Base-by-base conservation (phyloP, 2,797 vertebrate genomes). In the Mus spretus region DNA sequence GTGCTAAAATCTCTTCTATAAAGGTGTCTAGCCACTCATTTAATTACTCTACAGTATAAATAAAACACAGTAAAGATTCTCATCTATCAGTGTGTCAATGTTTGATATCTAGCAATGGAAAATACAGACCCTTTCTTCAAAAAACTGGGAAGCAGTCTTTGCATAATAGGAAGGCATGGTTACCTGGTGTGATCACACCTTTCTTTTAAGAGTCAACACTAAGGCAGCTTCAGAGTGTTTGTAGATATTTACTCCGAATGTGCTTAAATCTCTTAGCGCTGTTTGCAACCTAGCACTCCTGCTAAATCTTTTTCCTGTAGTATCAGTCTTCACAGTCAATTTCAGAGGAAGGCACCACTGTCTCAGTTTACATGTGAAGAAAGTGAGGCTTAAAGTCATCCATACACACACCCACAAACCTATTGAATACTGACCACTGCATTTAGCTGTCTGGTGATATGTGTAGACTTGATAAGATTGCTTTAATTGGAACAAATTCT, bases 171-270 rank as follows among this genome's bases (percentile, higher is more conserved):
- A 82, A 90, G 20, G 1, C 13, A n/a, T 80, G 4, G 2, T 31
- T 79, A 78, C 8, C n/a, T 88, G 31, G 24, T 34, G 57, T 70
- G n/a, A 88, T 47, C 59, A 90, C 2, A 86, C 13, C 34, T 93
- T 96, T 84, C 31, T 14, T 89, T 90, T 24, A 78, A 90, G 53
- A 53, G 70, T 83, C 26, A 63, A 3, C 63, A 74, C 57, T 91
- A 37, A 77, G 22, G 40, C 93, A 67, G 40, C 19, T 89, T 50
- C 74, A 31, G 19, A 67, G 55, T 72, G 3, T 74, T 85, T 90
- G 17, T 7, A 91, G 59, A 40, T 77, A 86, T 55, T 94, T 93
- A 50, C 57, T 59, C 9, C 91, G 13, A 96, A 75, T 90, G 90
- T 81, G 44, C 20, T 83, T 47, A 79, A 82, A 91, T 91, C 83